These are phyloP conservation scores for Trichacis sp. DNA, from an alignment of 2,888 invertebrate genomes.

Conservation along the genomic window DNA sequence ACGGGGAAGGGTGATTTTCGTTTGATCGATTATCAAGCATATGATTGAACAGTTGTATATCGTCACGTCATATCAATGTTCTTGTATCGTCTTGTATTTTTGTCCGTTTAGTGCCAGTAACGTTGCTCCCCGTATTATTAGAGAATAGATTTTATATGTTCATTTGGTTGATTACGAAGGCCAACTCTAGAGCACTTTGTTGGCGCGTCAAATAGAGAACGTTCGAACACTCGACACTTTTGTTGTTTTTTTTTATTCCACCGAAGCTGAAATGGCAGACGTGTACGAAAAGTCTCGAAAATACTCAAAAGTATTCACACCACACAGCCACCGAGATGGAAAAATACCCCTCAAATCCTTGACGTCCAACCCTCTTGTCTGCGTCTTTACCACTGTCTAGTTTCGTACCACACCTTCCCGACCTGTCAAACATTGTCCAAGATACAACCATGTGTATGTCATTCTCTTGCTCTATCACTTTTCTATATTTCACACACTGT, in stretches of 20 bases:
- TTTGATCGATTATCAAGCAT: conserved; percentile 30
- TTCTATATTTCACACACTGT: conserved; percentile 2
- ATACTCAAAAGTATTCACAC: conserved; percentile 5
- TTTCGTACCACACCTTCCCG: conserved; percentile 40
- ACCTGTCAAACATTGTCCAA: conserved; percentile 46
- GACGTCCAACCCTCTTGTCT: conserved; percentile 65
- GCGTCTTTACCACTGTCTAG: conserved; percentile 63
- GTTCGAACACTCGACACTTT: conserved; percentile 59
- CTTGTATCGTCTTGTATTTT: conserved; percentile 67
- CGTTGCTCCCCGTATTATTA: conserved; percentile 47
- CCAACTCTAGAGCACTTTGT: conserved; percentile 41
- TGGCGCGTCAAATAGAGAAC: conserved; percentile 53
- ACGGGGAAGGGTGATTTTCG: conserved; percentile 23
- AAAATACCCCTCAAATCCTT: conserved; percentile 31
- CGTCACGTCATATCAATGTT: conserved; percentile 67
- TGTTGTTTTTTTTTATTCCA: conserved; percentile 47
- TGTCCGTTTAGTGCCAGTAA: conserved; percentile 62
- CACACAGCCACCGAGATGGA: conserved; percentile 25
- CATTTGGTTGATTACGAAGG: conserved; percentile 37
- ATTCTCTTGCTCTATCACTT: conserved; percentile 22
- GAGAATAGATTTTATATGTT: conserved; percentile 41
- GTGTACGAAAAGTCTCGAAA: conserved; percentile 23
- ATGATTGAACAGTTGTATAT: conserved; percentile 63
- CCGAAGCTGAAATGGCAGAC: conserved; percentile 25
- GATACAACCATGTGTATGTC: conserved; percentile 52